phyloP scores from a whole-genome alignment of 2,888 invertebrate genomes.

The Epistrophe eligans region DNA sequence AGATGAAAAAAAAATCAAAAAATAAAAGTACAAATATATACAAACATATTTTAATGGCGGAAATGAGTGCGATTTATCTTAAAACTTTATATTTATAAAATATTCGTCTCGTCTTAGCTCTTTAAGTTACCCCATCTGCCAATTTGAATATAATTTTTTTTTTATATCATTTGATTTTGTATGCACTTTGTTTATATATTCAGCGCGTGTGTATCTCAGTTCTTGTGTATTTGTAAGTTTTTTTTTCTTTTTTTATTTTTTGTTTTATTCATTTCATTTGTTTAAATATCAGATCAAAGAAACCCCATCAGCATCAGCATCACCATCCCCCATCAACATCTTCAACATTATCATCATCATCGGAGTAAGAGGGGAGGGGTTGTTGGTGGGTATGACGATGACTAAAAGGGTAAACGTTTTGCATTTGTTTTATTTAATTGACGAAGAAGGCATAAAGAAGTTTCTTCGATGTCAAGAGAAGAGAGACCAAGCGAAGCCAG shows the following conservation, averaged over 20 bases:
- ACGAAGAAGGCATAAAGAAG: slow-evolving; percentile 62
- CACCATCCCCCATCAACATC: slow-evolving; percentile 7
- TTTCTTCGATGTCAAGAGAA: slow-evolving; percentile 60
- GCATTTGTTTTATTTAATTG: slow-evolving; percentile 75
- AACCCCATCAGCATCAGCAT: slow-evolving; percentile 44
- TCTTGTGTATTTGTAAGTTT: slow-evolving; percentile 59
- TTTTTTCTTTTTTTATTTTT: slow-evolving; percentile 28
- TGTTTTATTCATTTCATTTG: slow-evolving; percentile 52
- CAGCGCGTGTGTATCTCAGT: slow-evolving; percentile 66
- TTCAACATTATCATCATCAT: slow-evolving; percentile 6
- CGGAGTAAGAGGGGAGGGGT: background rate
- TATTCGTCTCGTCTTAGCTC: slow-evolving; percentile 55
- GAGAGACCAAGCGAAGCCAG: slow-evolving; percentile 38
- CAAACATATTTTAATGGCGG: slow-evolving; percentile 72
- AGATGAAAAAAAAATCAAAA: slow-evolving; percentile 20
- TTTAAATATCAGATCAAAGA: slow-evolving; percentile 75
- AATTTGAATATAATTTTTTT: slow-evolving; percentile 31
- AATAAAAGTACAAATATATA: slow-evolving; percentile 67
- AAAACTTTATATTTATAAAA: slow-evolving; percentile 73
- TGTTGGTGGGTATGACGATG: slow-evolving; percentile 16
- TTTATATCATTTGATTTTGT: slow-evolving; percentile 37
- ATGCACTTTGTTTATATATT: slow-evolving; percentile 74
- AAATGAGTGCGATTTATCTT: slow-evolving; percentile 71
- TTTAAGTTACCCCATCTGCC: slow-evolving; percentile 41
- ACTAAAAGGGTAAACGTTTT: slow-evolving; percentile 59